Evolutionary conservation across 2,797 vertebrate genomes (phyloP), one percentile per base, ranked within the genome.

Genomic region (Hypotaenidia philippensis): DNA sequence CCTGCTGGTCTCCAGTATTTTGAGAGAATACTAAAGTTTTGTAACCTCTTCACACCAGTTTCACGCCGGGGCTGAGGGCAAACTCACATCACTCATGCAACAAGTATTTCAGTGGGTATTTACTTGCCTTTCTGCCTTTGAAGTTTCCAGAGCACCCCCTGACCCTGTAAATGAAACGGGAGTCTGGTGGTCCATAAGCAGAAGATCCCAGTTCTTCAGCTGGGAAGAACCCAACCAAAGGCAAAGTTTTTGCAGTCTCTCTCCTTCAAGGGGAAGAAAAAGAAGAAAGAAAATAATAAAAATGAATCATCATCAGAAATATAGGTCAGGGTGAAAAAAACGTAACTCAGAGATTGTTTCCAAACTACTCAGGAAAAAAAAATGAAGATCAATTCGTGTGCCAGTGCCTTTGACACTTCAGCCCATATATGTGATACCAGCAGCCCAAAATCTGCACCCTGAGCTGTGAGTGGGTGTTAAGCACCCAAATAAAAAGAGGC

Each of bases 181-280:
- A 71, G n/a, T 16, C 20, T 8, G 16, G 4, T 6, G 23, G n/a
- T 14, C 32, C 59, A 25, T 44, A 18, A 44, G 41, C 41, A 44
- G 41, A 44, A 19, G 41, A 18, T 18, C 41, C 41, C 9, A 8
- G 16, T 44, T 44, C 41, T 44, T 44, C 41, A 44, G 18, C 41
- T 44, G 69, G n/a, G 49, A 69, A 72, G 70, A 44, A 49, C 2
- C 2, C 38, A 32, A 9, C 13, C 0, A 0, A 0, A 20, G 57
- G 36, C 40, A 20, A 45, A 65, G 25, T 11, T 25, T 44, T 32
- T 61, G 36, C 16, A 34, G 11, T 11, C 66, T 87, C 22, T 17
- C 5, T 21, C 34, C 53, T 83, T 85, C 0, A 1, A 68, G 32
- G 2, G 52, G 25, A 13, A 9, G 5, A 1, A 7, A 5, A 7